These are phyloP conservation scores for Ormyrus thymus DNA, from an alignment of 2,888 invertebrate species.

Conservation along the genomic window DNA sequence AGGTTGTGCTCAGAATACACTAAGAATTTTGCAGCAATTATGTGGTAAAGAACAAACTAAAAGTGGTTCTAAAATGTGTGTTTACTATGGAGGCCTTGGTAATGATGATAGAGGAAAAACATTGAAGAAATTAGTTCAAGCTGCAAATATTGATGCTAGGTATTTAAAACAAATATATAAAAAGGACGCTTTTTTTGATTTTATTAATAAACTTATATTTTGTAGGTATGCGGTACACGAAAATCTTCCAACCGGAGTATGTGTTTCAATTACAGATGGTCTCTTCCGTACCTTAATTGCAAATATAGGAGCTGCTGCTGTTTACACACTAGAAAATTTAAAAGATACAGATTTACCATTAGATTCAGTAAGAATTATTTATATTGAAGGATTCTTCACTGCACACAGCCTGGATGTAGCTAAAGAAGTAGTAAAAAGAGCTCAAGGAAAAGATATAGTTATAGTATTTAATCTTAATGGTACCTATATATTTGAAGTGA, in stretches of 20 bases:
- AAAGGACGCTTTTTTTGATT: neutral
- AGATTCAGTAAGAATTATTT: constrained; percentile 68
- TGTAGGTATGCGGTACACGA: constrained; percentile 69
- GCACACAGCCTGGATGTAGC: constrained; percentile 71
- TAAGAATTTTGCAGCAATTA: constrained; percentile 69
- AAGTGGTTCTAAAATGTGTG: constrained; percentile 59
- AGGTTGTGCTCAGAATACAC: constrained; percentile 70
- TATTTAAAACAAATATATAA: constrained; percentile 52
- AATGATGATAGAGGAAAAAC: constrained; percentile 68
- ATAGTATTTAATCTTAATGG: constrained; percentile 72
- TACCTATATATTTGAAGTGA: constrained; percentile 70
- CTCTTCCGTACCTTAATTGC: constrained; percentile 70
- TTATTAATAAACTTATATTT: constrained; percentile 29
- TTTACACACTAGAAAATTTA: constrained; percentile 67
- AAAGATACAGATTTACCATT: constrained; percentile 62
- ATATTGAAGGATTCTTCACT: constrained; percentile 73
- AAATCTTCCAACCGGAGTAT: constrained; percentile 69
- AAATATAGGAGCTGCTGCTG: constrained; percentile 71
- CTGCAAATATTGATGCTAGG: constrained; percentile 69
- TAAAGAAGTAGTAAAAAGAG: constrained; percentile 66
- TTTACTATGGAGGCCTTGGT: constrained; percentile 71
- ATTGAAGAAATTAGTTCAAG: constrained; percentile 66
- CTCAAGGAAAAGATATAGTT: constrained; percentile 66
- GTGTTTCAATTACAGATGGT: constrained; percentile 69
- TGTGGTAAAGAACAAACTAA: constrained; percentile 57